phyloP scores from a whole-genome alignment of 2,797 vertebrate genomes.

The Cossypha caffra region DNA sequence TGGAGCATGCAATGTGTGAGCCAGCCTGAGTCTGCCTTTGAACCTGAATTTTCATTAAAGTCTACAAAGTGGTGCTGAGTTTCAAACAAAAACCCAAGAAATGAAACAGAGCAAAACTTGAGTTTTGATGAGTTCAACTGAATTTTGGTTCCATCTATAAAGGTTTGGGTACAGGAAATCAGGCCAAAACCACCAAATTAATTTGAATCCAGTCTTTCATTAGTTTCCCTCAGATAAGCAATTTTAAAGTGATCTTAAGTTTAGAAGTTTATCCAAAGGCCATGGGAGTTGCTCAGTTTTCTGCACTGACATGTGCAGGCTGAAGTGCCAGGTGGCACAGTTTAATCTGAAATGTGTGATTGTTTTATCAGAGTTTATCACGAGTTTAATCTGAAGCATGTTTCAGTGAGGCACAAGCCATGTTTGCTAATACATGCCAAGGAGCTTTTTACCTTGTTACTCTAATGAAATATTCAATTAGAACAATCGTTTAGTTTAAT shows the following conservation, averaged over 20 bases:
- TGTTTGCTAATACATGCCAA: conserved; percentile 10
- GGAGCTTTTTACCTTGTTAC: conserved; percentile 29
- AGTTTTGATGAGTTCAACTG: background rate
- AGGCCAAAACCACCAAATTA: background rate
- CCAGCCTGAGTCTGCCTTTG: background rate
- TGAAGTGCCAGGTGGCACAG: background rate
- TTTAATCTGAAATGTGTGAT: background rate
- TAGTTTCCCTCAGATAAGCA: background rate
- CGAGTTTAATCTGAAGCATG: background rate
- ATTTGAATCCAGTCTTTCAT: background rate
- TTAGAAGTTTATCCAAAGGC: background rate
- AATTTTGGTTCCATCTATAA: background rate
- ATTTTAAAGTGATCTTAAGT: background rate
- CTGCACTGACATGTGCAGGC: background rate
- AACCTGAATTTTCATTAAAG: background rate
- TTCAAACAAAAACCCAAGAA: background rate
- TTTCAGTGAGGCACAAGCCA: background rate
- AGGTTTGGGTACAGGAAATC: background rate
- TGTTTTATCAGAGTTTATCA: background rate
- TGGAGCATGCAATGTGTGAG: background rate
- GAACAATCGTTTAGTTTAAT: conserved; percentile 61
- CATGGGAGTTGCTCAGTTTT: background rate
- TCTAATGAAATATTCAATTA: conserved; percentile 59
- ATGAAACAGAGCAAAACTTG: background rate
- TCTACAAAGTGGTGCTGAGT: background rate